Percentiles rank a stretch among this genome's conserved stretches.
Conservation (phyloP, 2,888 invertebrate species). For the Drosophila atripex region DNA sequence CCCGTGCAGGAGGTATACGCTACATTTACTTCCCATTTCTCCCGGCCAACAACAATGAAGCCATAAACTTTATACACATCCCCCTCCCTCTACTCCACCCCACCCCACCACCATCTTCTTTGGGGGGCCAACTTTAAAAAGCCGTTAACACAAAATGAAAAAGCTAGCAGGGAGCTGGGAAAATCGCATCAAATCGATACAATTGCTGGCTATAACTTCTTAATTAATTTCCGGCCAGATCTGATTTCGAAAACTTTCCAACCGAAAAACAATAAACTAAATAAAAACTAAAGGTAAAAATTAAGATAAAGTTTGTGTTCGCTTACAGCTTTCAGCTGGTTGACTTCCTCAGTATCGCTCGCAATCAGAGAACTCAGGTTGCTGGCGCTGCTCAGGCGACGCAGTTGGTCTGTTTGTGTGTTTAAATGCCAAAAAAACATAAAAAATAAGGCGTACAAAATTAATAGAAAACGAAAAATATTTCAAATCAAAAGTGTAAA, state of each 20-base stretch:
- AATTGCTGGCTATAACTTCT: slow-evolving; percentile 20
- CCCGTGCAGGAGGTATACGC: slow-evolving; percentile 15
- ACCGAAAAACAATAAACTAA: slow-evolving; percentile 13
- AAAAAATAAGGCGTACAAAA: slow-evolving; percentile 26
- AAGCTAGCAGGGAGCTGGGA: neutral
- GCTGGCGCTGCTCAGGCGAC: slow-evolving; percentile 82
- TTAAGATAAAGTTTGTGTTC: slow-evolving; percentile 57
- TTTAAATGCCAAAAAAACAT: slow-evolving; percentile 5
- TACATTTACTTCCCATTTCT: slow-evolving; percentile 31
- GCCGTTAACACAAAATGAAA: slow-evolving; percentile 9
- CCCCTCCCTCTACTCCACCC: neutral
- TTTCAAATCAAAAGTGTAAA: slow-evolving; percentile 60
- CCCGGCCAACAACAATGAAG: slow-evolving; percentile 5
- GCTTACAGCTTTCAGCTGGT: slow-evolving; percentile 84
- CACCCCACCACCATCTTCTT: neutral
- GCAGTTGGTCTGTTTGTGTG: slow-evolving; percentile 81
- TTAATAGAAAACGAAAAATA: slow-evolving; percentile 38
- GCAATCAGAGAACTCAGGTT: slow-evolving; percentile 63
- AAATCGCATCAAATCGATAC: slow-evolving; percentile 23
- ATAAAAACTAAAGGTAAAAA: slow-evolving; percentile 34
- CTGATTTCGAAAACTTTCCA: neutral
- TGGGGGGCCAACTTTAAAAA: slow-evolving; percentile 17
- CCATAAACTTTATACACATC: slow-evolving; percentile 5
- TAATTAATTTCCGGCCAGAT: slow-evolving; percentile 28
- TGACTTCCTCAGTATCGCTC: slow-evolving; percentile 82